Conservation (phyloP, 37 sponge, comb jelly and placozoan genomes). For the Tethya wilhelma region DNA sequence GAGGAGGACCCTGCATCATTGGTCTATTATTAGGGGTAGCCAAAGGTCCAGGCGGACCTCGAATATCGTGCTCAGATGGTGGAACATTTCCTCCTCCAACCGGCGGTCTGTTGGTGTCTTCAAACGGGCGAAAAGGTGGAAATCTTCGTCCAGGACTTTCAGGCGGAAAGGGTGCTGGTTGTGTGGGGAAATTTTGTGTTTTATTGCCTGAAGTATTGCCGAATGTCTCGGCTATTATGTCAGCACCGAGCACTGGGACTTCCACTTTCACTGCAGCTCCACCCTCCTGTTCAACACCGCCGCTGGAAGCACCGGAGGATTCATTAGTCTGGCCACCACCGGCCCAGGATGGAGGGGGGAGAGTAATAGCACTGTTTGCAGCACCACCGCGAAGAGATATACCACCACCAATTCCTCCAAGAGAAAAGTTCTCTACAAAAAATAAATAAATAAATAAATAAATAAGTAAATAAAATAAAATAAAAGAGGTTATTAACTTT, state of each 20-base stretch:
- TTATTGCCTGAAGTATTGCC: no score
- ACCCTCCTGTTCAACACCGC: not conserved
- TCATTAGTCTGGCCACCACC: no score
- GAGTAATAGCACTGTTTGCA: conserved; percentile 33
- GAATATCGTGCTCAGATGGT: no score
- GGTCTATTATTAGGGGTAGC: no score
- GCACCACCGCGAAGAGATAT: not conserved
- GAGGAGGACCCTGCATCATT: no score
- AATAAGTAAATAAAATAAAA: not conserved
- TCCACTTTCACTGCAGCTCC: not conserved
- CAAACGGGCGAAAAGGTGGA: not conserved
- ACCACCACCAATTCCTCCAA: not conserved
- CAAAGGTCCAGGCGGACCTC: no score
- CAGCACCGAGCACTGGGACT: conserved; percentile 60
- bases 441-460: not conserved
- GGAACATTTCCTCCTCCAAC: no score
- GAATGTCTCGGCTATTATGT: conserved; percentile 60
- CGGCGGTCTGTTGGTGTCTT: not conserved
- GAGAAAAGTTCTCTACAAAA: not conserved
- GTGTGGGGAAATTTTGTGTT: no score
- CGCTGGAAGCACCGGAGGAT: not conserved
- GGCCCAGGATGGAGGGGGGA: conserved; percentile 57
- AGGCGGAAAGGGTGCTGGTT: no score
- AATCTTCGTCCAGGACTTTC: no score
- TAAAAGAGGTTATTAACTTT: conserved; percentile 1